Evolutionary conservation across 2,888 invertebrate genomes (phyloP).

Genomic region (Zhuqinia jingwanae): DNA sequence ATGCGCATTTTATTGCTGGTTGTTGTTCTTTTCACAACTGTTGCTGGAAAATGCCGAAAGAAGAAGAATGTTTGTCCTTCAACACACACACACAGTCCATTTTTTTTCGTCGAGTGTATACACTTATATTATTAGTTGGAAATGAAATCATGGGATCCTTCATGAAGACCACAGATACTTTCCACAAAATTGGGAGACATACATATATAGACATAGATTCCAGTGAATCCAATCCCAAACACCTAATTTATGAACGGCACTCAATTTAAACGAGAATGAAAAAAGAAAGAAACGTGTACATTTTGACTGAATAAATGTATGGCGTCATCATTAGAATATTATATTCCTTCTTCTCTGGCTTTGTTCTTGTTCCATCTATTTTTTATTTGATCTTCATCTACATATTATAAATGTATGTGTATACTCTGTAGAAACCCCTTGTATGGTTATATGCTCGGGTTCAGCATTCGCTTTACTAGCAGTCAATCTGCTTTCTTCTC

Average conservation of each 20-base stretch:
- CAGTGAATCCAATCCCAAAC: neutral
- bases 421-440: no score
- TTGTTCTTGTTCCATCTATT: neutral
- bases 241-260: neutral
- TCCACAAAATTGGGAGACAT: no score
- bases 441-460: neutral
- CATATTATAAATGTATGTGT: no score
- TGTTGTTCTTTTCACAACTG: neutral
- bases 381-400: neutral
- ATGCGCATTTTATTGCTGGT: neutral
- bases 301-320: neutral
- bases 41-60: neutral
- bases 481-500: conserved; percentile 10
- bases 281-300: neutral
- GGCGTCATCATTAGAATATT: neutral
- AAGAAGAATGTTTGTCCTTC: no score
- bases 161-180: neutral
- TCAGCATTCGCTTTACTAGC: neutral
- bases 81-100: no score
- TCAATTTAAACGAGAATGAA: neutral
- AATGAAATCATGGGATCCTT: neutral
- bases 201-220: no score
- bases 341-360: neutral
- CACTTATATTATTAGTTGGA: neutral
- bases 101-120: no score